These are phyloP conservation scores for Xerus inauris DNA, from an alignment of 2,113 vertebrate genomes.

Conservation along the genomic window DNA sequence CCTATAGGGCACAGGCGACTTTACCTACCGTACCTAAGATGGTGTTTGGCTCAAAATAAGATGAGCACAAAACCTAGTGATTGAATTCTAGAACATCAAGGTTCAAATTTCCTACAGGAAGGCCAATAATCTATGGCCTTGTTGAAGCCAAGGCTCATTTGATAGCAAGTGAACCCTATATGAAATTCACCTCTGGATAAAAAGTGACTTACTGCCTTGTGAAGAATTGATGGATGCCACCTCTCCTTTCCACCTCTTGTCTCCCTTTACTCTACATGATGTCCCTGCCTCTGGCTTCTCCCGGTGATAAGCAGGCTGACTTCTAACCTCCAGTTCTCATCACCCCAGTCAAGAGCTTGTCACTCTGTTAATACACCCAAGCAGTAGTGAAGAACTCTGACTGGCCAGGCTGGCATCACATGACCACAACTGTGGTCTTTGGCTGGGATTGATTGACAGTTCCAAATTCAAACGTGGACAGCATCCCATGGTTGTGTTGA, in stretches of 20 bases:
- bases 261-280: background rate
- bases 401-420: background rate
- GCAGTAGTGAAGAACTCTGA: background rate
- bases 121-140: background rate
- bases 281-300: background rate
- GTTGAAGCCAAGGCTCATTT: background rate
- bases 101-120: background rate
- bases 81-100: background rate
- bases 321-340: background rate
- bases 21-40: background rate
- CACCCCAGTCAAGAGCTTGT: background rate
- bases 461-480: background rate
- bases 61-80: background rate
- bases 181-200: background rate
- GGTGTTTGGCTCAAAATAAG: background rate
- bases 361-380: fast-evolving
- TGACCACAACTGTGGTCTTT: too few species aligned
- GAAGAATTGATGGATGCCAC: background rate
- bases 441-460: background rate
- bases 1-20: background rate
- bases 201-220: background rate
- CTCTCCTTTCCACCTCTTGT: background rate
- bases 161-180: background rate
- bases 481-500: fast-evolving
- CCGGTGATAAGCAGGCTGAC: background rate